Conservation (phyloP, 2,888 invertebrate species). For the Sesia apiformis region DNA sequence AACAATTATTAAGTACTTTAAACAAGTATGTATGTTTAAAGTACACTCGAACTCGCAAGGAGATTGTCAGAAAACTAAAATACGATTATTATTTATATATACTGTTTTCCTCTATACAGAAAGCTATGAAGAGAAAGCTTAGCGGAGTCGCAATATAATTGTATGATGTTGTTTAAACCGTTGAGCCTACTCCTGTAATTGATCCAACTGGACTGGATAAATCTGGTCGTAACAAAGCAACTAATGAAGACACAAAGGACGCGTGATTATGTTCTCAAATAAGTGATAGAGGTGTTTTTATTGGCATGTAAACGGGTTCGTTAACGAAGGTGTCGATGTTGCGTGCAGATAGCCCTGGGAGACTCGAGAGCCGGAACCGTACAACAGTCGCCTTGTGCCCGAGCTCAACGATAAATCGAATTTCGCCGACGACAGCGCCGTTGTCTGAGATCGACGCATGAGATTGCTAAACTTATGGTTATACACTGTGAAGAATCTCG, state of each 20-base stretch:
- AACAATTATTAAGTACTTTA: too few relatives aligned
- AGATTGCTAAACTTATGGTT: slow-evolving; percentile 45
- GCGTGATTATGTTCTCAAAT: neutral
- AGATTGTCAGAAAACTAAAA: too few relatives aligned
- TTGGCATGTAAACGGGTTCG: slow-evolving; percentile 36
- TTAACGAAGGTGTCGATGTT: slow-evolving; percentile 40
- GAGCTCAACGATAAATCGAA: slow-evolving; percentile 50
- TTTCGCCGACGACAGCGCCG: slow-evolving; percentile 53
- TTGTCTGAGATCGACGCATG: slow-evolving; percentile 42
- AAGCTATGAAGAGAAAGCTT: too few relatives aligned
- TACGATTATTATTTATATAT: too few relatives aligned
- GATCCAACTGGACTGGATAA: too few relatives aligned
- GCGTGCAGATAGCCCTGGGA: slow-evolving; percentile 49
- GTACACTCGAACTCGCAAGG: too few relatives aligned
- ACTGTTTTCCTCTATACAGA: too few relatives aligned
- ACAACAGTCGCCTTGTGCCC: slow-evolving; percentile 44
- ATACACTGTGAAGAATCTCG: slow-evolving; percentile 37
- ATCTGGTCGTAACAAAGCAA: too few relatives aligned
- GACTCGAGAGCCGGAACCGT: slow-evolving; percentile 1
- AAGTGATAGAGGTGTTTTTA: slow-evolving; percentile 18
- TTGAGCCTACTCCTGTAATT: too few relatives aligned
- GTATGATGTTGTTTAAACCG: too few relatives aligned
- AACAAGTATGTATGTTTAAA: too few relatives aligned
- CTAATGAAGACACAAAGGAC: neutral
- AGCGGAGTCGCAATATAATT: too few relatives aligned